Conservation (phyloP, 2,888 invertebrate genomes). For the Conus canariensis region DNA sequence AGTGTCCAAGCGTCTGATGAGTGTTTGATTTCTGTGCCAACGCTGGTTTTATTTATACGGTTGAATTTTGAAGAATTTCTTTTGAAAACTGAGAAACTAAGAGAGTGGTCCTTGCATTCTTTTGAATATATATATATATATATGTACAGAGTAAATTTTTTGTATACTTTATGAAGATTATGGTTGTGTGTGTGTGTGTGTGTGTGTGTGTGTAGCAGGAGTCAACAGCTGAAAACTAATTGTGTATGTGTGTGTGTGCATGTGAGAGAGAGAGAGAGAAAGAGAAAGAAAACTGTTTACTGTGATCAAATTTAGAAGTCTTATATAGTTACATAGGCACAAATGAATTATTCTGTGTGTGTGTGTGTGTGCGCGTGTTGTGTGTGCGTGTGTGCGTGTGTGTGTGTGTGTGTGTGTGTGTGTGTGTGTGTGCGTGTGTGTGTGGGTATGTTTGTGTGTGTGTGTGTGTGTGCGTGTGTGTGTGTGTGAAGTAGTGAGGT, state of each 20-base stretch:
- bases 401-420: not conserved
- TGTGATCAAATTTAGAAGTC: too few species aligned
- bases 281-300: not conserved
- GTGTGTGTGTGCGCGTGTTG: not conserved
- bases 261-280: too few species aligned
- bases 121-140: too few species aligned
- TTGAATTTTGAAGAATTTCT: too few species aligned
- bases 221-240: not conserved
- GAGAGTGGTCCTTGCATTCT: too few species aligned
- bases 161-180: not conserved
- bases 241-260: not conserved
- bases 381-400: too few species aligned
- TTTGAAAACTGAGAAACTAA: too few species aligned
- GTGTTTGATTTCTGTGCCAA: too few species aligned
- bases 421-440: constrained; percentile 13
- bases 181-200: not conserved
- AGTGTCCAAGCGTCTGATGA: too few species aligned
- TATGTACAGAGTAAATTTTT: too few species aligned
- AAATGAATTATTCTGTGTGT: not conserved
- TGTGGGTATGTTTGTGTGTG: not conserved
- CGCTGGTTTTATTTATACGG: too few species aligned
- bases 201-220: not conserved
- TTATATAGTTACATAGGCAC: too few species aligned
- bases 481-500: not conserved
- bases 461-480: not conserved